A percentile compares a stretch with the other conserved stretches of the same genome.
Conservation (phyloP, 2,113 vertebrate species). For the Eptesicus fuscus region DNA sequence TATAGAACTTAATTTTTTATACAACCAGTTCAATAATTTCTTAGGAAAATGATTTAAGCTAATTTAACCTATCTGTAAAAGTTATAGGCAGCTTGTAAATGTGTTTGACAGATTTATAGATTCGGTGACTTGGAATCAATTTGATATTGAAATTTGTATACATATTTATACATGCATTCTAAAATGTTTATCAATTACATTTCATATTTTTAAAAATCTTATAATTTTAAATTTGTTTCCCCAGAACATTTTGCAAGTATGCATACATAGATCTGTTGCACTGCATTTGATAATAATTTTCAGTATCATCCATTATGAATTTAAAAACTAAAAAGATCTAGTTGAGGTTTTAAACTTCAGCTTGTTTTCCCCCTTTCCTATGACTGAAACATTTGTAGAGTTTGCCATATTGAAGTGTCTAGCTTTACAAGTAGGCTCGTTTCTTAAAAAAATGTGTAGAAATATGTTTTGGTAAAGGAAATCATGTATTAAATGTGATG, state of each 20-base stretch:
- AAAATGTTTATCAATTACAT: conserved; percentile 22
- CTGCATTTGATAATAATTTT: conserved; percentile 3
- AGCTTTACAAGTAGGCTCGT: neutral
- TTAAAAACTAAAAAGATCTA: neutral
- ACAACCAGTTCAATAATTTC: neutral
- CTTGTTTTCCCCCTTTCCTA: neutral
- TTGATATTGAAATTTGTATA: neutral
- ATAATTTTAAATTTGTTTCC: conserved; percentile 17
- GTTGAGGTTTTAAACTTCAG: neutral
- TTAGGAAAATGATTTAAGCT: neutral
- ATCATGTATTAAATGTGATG: neutral
- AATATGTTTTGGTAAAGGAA: neutral
- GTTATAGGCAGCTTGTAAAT: neutral
- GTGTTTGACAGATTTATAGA: neutral
- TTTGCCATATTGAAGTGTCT: neutral
- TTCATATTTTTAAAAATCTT: conserved; percentile 16
- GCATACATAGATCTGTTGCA: neutral
- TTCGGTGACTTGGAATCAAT: neutral
- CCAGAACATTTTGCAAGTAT: neutral
- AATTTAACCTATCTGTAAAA: neutral
- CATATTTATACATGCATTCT: neutral
- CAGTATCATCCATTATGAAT: neutral
- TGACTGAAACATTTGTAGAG: neutral
- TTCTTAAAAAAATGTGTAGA: neutral
- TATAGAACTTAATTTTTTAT: neutral